Base-by-base conservation (phyloP, 2,888 invertebrate species). In the Clanis bilineata region DNA sequence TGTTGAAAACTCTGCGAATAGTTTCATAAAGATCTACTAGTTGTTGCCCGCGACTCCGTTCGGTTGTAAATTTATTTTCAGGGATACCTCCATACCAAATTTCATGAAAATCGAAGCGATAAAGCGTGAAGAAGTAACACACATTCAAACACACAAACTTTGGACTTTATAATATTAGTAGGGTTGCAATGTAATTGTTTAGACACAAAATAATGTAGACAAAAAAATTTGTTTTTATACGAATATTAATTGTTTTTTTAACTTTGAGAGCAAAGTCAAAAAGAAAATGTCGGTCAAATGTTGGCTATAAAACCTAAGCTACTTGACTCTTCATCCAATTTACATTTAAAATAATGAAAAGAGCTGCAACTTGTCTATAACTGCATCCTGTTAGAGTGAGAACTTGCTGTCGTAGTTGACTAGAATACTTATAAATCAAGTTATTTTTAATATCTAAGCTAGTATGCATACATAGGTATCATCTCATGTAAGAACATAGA, bases 401-500 rank as follows among this genome's bases (percentile, higher is more conserved):
- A 32, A 51, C 9, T 18, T 51, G 51, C 10, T 51, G 18, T 32
- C 18, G 10, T 28, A 32, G 18, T 41, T 7, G 18, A 32, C 18
- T 10, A 25, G n/a, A 36, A 41, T 7, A 18, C 18, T 38, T 21
- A 18, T 18, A 18, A 51, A 18, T 32, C 22, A 23, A 12, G 45
- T 32, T 28, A 10, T 32, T 51, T 28, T n/a, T 6, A 44, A 44
- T 28, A 32, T 51, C 32, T 51, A 51, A 51, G 51, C 18, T 51
- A 18, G n/a, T 18, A 58, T 36, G 6, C 36, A 32, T 59, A 44
- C 58, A 23, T 56, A 56, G 36, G 59, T 63, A 64, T 58, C 59
- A 62, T 62, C 62, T 57, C 51, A 61, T 59, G 63, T 65, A 63
- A 69, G 64, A 64, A 63, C 64, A 77, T 78, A 81, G 81, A 84